Conservation (phyloP, 2,888 invertebrate genomes). For the Amphimallon solstitiale region DNA sequence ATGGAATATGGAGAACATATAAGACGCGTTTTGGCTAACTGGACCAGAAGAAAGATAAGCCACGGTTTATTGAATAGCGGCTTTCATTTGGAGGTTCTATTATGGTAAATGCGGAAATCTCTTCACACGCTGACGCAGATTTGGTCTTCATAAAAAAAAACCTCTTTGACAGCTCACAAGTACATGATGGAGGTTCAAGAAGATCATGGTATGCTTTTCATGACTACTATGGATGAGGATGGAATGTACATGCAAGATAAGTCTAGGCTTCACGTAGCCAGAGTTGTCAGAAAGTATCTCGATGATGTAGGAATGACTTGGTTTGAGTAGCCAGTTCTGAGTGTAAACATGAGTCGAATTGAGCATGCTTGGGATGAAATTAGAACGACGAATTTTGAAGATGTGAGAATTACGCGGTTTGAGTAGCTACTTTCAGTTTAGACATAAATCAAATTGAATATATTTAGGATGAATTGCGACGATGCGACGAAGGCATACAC, state of each 20-base stretch:
- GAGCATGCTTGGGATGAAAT: conserved; percentile 43
- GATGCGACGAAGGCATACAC: not conserved
- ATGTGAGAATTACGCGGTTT: too few relatives aligned
- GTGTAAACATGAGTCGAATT: conserved; percentile 46
- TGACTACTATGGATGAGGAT: conserved; percentile 43
- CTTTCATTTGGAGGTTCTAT: not conserved
- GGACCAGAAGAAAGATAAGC: not conserved
- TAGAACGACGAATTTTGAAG: not conserved
- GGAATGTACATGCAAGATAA: conserved; percentile 41
- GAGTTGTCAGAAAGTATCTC: conserved; percentile 44
- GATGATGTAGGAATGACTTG: conserved; percentile 44
- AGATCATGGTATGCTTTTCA: conserved; percentile 38
- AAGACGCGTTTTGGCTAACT: conserved; percentile 39
- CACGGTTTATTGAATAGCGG: not conserved
- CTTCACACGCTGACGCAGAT: not conserved
- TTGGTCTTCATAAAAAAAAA: not conserved
- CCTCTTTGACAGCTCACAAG: not conserved
- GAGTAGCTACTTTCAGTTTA: too few relatives aligned
- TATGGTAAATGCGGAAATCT: not conserved
- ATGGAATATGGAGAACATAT: conserved; percentile 22
- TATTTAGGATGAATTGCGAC: too few relatives aligned
- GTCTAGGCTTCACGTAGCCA: conserved; percentile 42
- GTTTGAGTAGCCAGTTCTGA: conserved; percentile 47
- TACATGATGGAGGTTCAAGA: not conserved
- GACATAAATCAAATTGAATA: too few relatives aligned